Evolutionary conservation across 1,140 invertebrate genomes (phyloP), one percentile per base, ranked within the genome.

Genomic region (Tenebrio molitor): DNA sequence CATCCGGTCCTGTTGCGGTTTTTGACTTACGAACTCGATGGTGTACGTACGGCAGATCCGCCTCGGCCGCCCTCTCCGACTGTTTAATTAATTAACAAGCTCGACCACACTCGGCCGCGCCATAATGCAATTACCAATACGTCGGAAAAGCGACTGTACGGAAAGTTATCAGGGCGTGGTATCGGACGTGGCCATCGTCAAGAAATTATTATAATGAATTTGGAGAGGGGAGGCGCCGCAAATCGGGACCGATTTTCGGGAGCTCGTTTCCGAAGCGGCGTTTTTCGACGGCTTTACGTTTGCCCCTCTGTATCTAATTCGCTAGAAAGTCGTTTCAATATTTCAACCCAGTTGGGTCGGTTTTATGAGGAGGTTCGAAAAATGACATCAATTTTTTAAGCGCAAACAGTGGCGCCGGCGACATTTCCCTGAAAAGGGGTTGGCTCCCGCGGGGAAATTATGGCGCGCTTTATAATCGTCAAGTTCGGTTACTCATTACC

Each of bases 81-180:
- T 58, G 50, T 58, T 58, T 58, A 58, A 58, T 58, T 58, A 58
- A 58, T 58, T 58, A 58, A 34, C 50, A 58, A 58, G 50, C 50
- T 58, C 23, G 50, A 58, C 50, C 50, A 58, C 23, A 58, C 50
- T 58, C 50, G 15, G 50, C 50, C 50, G 23, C 50, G 23, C 50
- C 50, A 58, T 58, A 58, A 58, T 58, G 23, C 50, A 58, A 58
- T 58, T 58, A 58, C 50, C 50, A 17, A 58, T 58, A 58, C 23
- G 50, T 58, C 50, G 50, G 50, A 58, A 58, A 58, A 58, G 50
- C 50, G 50, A 58, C 50, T 25, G 15, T 29, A 58, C 44, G 15
- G 44, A 29, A 23, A 58, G 50, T 58, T 58, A 58, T 58, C 25
- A 58, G 50, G 50, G 50, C 50, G 50, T 58, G 50, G 50, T 58